Base-by-base conservation (phyloP, 1,140 invertebrate species). In the Streblospio benedicti region DNA sequence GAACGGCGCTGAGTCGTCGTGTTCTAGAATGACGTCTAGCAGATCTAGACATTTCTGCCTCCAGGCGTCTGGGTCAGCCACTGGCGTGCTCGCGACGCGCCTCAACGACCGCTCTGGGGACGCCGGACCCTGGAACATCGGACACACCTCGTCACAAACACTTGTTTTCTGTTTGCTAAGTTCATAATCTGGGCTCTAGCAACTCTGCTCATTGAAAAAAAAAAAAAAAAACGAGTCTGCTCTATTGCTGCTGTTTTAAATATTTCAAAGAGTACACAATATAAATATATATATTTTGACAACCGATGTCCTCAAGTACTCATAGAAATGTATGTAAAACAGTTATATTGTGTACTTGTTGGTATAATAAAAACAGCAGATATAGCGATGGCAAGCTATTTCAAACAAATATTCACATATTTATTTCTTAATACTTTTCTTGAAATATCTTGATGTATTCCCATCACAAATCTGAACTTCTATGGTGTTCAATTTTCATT, bases 1-100 rank as follows among this genome's bases (percentile, higher is more conserved):
- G 66, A 77, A 77, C 16, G 76, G 75, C 50, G 65, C 63, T 0
- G 75, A 76, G 54, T 78, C 76, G 51, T 73, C 70, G 63, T 70
- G 72, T 44, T 72, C 69, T 27, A 74, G 60, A 49, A 78, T 68
- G n/a, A 58, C 66, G 14, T 66, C 65, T 41, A 78, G 54, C 12
- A 78, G 63, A 27, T 70, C 62, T 30, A 52, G 43, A 56, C 74
- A 73, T 35, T 71, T 62, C 1, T 66, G 60, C 50, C 66, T 70
- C 76, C 76, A 78, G n/a, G 65, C 65, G 56, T 71, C 60, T 0
- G 66, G 67, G 35, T 71, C 64, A 1, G 25, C 30, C 12, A 57
- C 18, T 4, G 14, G 33, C 43, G 35, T 31, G 9, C 51, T 59
- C 14, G 45, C 44, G 5, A 9, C 38, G 32, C 57, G 32, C 20